phyloP scores from a whole-genome alignment of 92 coral and sea anemone species.

The Bergia puertoricense region DNA sequence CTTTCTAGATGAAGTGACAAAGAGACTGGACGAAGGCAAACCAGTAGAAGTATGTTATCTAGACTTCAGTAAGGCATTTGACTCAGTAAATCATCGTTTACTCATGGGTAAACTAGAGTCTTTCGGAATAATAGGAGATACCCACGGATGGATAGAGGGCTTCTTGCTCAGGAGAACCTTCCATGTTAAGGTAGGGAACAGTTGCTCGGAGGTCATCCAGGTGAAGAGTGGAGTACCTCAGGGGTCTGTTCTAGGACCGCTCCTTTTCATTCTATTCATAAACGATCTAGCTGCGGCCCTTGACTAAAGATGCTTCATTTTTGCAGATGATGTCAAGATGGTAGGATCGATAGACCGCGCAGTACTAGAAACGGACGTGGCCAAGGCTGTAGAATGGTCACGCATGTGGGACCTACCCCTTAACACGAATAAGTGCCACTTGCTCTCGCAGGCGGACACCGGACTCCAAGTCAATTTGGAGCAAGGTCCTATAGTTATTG shows the following conservation, averaged over 20 bases:
- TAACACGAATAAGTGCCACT: not conserved
- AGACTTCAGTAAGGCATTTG: no score
- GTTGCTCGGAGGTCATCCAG: not conserved
- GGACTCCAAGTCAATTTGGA: not conserved
- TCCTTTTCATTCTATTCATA: not conserved
- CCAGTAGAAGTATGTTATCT: no score
- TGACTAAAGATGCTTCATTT: not conserved
- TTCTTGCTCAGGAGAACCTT: not conserved
- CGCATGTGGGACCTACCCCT: not conserved
- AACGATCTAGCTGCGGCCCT: not conserved
- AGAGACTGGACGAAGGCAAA: no score
- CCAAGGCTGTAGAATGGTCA: not conserved
- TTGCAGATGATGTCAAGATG: no score
- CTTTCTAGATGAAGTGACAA: not conserved
- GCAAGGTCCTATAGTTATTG: no score
- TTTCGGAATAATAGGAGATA: not conserved
- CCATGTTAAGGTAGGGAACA: not conserved
- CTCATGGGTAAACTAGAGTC: not conserved
- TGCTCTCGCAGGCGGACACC: not conserved
- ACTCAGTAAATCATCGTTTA: not conserved
- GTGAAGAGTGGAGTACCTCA: not conserved
- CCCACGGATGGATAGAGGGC: not conserved
- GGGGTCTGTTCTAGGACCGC: not conserved
- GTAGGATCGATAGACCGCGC: not conserved
- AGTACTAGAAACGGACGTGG: not conserved